Conservation (phyloP, 1,140 invertebrate genomes). For the Adoxophyes honmai region DNA sequence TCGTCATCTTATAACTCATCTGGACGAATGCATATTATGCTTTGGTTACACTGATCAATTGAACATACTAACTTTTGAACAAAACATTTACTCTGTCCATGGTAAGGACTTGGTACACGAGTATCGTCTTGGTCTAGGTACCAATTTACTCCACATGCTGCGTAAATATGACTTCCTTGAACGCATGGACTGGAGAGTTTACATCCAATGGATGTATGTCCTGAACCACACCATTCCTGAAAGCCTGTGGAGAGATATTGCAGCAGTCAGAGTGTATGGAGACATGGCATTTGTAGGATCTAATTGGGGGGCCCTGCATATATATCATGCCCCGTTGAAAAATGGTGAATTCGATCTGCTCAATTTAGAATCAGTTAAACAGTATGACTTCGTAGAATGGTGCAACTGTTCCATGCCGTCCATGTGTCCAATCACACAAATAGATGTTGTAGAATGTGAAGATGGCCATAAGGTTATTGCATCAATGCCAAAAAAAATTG, state of each 20-base stretch:
- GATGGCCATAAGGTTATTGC: constrained; percentile 49
- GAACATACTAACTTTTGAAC: constrained; percentile 37
- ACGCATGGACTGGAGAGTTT: constrained; percentile 39
- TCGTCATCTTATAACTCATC: constrained; percentile 20
- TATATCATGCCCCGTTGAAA: constrained; percentile 46
- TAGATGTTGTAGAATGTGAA: constrained; percentile 44
- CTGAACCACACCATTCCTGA: constrained; percentile 38
- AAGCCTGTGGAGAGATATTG: constrained; percentile 40
- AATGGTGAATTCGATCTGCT: constrained; percentile 47
- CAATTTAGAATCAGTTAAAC: constrained; percentile 41
- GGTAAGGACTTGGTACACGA: constrained; percentile 21
- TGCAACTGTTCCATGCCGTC: constrained; percentile 42
- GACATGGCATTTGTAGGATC: constrained; percentile 53
- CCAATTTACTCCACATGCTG: constrained; percentile 33
- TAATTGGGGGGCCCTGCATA: constrained; percentile 50
- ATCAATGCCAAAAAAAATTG: constrained; percentile 57
- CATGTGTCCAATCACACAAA: constrained; percentile 45
- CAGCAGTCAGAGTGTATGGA: constrained; percentile 40
- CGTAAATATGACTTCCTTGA: constrained; percentile 37
- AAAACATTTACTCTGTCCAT: constrained; percentile 33
- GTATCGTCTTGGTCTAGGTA: constrained; percentile 16
- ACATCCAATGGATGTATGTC: constrained; percentile 48
- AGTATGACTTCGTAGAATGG: constrained; percentile 54
- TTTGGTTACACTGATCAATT: constrained; percentile 32
- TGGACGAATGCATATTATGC: constrained; percentile 31